Conservation (phyloP, 2,113 vertebrate genomes). For the Genyomyrus donnyi region DNA sequence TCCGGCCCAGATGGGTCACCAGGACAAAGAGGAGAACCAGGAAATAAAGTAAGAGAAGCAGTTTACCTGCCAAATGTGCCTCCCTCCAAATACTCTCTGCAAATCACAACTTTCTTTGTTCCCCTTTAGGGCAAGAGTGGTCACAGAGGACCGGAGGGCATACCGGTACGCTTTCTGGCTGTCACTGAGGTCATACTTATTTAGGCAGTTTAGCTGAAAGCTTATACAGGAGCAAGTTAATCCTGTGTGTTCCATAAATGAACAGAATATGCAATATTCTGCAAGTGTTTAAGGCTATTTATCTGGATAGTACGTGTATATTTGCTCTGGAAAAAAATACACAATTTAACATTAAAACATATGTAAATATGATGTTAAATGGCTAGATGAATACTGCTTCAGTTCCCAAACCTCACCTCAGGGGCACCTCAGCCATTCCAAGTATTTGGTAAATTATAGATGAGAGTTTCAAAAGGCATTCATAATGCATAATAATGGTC, state of each 20-base stretch:
- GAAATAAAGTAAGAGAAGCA: constrained; percentile 15
- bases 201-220: not conserved
- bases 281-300: not conserved
- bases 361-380: not conserved
- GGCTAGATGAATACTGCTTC: not conserved
- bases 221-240: not conserved
- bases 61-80: not conserved
- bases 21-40: constrained; percentile 19
- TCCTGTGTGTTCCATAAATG: not conserved
- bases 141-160: not conserved
- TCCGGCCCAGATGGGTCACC: not conserved
- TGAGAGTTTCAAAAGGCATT: no score
- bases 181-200: not conserved
- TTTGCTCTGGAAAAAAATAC: not conserved
- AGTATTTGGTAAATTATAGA: not conserved
- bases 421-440: not conserved
- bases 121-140: constrained; percentile 9
- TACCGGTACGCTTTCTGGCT: not conserved
- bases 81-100: not conserved
- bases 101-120: not conserved
- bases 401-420: not conserved
- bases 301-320: not conserved
- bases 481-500: no score
- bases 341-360: not conserved
- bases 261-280: not conserved